Conservation (phyloP, 2,888 invertebrate genomes). For the Epinotia bilunana region DNA sequence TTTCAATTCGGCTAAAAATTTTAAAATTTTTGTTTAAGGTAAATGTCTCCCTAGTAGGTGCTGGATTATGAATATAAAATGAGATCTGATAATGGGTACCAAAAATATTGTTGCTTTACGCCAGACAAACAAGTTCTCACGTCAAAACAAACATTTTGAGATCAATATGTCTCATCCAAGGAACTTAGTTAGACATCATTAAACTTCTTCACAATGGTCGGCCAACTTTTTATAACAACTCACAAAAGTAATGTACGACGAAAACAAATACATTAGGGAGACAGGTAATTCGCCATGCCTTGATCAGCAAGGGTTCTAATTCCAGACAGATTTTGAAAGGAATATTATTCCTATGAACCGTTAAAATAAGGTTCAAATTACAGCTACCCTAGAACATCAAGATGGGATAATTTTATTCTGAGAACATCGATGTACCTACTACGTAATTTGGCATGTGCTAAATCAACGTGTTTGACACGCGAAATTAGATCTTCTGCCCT, state of each 20-base stretch:
- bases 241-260: background rate
- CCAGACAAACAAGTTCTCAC: background rate
- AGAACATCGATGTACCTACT: background rate
- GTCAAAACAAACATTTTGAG: background rate
- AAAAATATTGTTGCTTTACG: no score
- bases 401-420: background rate
- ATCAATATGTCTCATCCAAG: background rate
- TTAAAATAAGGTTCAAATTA: slow-evolving; percentile 4
- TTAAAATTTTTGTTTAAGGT: no score
- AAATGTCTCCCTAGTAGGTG: no score
- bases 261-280: slow-evolving; percentile 26
- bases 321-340: background rate
- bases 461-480: slow-evolving; percentile 14
- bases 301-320: background rate
- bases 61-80: no score
- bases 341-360: background rate
- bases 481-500: slow-evolving; percentile 3
- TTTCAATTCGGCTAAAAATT: no score
- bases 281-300: slow-evolving; percentile 11
- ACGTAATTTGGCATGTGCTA: slow-evolving; percentile 1
- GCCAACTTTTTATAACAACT: background rate
- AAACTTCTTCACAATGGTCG: background rate
- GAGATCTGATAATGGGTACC: no score
- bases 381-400: background rate
- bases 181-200: background rate